Evolutionary conservation across 2,888 invertebrate genomes (phyloP), one percentile per base, ranked within the genome.

Genomic region (Thera britannica): DNA sequence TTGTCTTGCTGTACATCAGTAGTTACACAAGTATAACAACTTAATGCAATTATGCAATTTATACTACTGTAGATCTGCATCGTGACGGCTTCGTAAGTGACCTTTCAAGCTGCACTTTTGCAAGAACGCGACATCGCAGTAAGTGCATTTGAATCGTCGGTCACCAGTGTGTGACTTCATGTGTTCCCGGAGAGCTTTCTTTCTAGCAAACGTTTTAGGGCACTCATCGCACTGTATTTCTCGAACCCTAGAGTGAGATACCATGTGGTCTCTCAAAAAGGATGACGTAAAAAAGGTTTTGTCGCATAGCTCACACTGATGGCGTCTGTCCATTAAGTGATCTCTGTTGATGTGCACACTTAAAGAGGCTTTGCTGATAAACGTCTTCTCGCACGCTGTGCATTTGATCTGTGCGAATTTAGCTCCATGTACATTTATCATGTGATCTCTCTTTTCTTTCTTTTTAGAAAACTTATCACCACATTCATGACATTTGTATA

Each of bases 401-500:
- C 84, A 85, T 51, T 77, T 76, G 3, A 72, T 72, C n/a, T 73
- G 60, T 6, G 71, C 68, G 44, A 71, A 75, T 34, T 75, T 34
- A 2, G 68, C 75, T 0, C 71, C 72, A 36, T 75, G 75, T 0
- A 66, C 61, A 38, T 66, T 64, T 11, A 67, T 66, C 73, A 75
- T 73, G 49, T 75, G 75, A 6, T 71, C 35, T 61, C 74, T 76
- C 73, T 81, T 78, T 38, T 71, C 72, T 38, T 76, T 70, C 11
- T 77, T 75, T 35, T 73, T 75, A 3, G 58, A 46, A 44, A 83
- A 83, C 35, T 75, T 80, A 46, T 81, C 81, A 0, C 80, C 80
- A 60, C 89, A 90, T 41, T 82, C 82, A 0, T 78, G 79, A 48
- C 89, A 90, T 71, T 82, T 85, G 12, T 83, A 81, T 23, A 83